Conservation (phyloP, 2,113 vertebrate species). For the Oryctolagus cuniculus region DNA sequence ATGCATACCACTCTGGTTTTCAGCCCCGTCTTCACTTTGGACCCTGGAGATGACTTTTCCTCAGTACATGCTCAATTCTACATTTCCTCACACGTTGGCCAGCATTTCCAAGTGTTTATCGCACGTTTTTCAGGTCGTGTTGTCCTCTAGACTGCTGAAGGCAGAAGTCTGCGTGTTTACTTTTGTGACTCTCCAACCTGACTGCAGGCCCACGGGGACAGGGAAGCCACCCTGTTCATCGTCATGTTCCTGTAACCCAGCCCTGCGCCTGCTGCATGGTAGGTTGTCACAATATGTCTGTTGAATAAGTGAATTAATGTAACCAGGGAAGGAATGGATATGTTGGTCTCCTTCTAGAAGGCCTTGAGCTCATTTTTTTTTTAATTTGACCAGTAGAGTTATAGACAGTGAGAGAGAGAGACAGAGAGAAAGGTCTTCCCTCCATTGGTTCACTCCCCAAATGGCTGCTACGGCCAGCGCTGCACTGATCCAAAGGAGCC, state of each 20-base stretch:
- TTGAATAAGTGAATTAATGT: conserved; percentile 44
- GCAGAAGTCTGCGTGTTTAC: background rate
- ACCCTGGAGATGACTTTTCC: background rate
- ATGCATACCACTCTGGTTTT: background rate
- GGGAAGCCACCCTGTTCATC: background rate
- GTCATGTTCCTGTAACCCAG: background rate
- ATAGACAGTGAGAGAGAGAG: no score
- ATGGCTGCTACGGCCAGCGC: no score
- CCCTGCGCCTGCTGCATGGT: background rate
- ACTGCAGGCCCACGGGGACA: background rate
- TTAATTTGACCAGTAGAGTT: no score
- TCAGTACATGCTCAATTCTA: background rate
- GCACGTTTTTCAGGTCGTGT: background rate
- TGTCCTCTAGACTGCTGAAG: background rate
- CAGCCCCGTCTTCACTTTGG: background rate
- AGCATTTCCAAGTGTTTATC: background rate
- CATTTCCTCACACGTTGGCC: background rate
- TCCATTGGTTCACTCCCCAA: no score
- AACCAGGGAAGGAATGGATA: conserved; percentile 33
- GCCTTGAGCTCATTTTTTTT: background rate
- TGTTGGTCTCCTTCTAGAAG: background rate
- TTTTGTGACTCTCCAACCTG: background rate
- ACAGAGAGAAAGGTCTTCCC: no score
- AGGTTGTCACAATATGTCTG: background rate
- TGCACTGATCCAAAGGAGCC: no score